Conservation (phyloP, 2,888 invertebrate genomes). For the Leucophenga maculata region DNA sequence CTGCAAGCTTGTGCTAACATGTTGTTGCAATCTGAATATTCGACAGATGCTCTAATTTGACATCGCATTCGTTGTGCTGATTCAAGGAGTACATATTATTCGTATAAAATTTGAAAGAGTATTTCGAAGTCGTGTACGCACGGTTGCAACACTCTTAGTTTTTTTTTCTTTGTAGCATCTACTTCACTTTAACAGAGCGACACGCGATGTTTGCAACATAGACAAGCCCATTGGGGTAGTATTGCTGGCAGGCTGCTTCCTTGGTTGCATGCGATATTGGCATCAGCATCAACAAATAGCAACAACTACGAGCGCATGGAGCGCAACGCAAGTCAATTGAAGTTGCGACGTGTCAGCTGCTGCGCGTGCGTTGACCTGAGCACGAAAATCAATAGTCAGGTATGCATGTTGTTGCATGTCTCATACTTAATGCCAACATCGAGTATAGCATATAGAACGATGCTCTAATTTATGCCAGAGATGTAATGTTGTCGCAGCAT, state of each 20-base stretch:
- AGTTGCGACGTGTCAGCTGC: not conserved
- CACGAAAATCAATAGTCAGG: conserved; percentile 3
- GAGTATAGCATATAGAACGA: not conserved
- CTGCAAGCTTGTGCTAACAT: too few species aligned
- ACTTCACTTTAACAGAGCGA: not conserved
- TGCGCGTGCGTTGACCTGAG: conserved; percentile 21
- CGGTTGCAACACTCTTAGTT: too few species aligned
- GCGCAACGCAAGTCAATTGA: not conserved
- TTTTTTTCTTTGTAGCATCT: too few species aligned
- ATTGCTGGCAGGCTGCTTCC: not conserved
- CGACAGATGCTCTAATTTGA: too few species aligned
- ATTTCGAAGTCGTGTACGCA: too few species aligned
- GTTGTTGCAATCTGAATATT: too few species aligned
- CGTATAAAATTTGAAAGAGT: too few species aligned
- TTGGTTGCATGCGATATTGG: conserved; percentile 12
- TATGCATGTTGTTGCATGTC: conserved; percentile 2
- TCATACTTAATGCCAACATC: not conserved
- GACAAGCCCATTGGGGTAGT: not conserved
- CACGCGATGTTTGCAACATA: conserved; percentile 12
- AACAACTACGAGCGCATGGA: not conserved
- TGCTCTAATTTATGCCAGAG: conserved; percentile 17
- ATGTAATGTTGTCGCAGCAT: conserved; percentile 13
- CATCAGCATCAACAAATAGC: conserved; percentile 1
- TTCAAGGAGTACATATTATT: too few species aligned
- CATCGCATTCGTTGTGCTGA: too few species aligned